A percentile compares a stretch with the other conserved stretches of the same genome.
phyloP scores from a whole-genome alignment of 2,113 vertebrate genomes.

The Xiphophorus maculatus region DNA sequence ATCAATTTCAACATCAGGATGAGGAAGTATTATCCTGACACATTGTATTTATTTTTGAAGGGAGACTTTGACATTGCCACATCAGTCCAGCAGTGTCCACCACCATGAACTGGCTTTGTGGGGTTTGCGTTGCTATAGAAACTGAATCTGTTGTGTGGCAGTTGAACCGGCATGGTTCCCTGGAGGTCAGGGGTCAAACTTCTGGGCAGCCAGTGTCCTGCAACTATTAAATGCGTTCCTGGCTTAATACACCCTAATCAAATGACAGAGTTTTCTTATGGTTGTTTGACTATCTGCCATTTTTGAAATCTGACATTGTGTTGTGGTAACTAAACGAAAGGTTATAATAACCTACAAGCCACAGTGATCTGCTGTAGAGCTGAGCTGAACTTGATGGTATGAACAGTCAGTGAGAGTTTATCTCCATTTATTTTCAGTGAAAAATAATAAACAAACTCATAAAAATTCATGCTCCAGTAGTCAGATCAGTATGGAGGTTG shows the following conservation, averaged over 20 bases:
- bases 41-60: constrained; percentile 19
- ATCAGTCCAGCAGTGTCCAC: background rate
- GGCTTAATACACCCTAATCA: background rate
- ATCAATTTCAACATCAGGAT: constrained; percentile 31
- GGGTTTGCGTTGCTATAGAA: background rate
- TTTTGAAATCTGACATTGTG: background rate
- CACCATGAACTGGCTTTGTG: background rate
- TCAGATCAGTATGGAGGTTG: no score
- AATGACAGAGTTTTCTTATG: background rate
- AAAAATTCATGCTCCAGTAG: no score
- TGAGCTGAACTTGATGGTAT: background rate
- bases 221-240: background rate
- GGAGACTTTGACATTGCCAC: background rate
- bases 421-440: no score
- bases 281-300: background rate
- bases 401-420: no score
- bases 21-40: constrained; percentile 47
- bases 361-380: background rate
- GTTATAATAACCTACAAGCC: background rate
- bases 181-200: background rate
- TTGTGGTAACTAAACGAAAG: background rate
- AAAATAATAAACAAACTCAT: background rate
- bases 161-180: background rate
- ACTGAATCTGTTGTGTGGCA: background rate
- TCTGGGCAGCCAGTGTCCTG: background rate